Percentiles rank a stretch among this genome's conserved stretches.
These are phyloP conservation scores for Parus major DNA, from an alignment of 2,113 vertebrate genomes.

Conservation along the genomic window DNA sequence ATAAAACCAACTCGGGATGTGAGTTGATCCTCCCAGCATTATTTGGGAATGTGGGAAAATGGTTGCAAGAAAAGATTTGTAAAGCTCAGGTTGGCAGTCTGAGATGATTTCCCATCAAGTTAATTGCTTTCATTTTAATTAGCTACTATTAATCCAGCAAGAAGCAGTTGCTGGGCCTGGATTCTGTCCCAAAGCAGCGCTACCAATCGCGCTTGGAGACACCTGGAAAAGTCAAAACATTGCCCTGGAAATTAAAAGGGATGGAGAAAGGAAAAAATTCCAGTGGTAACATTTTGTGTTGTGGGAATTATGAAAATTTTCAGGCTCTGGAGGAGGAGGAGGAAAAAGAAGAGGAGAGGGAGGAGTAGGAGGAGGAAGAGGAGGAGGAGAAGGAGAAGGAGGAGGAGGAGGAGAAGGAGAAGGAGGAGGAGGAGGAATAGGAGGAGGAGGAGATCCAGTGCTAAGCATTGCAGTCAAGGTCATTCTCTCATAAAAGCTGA, in stretches of 20 bases:
- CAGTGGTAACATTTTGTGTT: background rate
- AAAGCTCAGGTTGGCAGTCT: background rate
- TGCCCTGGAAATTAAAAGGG: background rate
- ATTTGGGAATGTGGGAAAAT: background rate
- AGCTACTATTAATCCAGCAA: background rate
- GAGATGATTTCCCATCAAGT: background rate
- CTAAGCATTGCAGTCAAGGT: background rate
- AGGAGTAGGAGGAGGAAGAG: accelerated
- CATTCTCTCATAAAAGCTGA: background rate
- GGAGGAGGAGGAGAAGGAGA: accelerated
- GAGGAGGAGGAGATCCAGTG: accelerated
- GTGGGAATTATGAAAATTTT: background rate
- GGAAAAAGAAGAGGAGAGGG: accelerated
- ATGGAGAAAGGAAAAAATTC: background rate
- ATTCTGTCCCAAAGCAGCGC: background rate
- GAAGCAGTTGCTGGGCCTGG: background rate
- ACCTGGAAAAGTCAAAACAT: background rate
- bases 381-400: accelerated
- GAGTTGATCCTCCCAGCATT: background rate
- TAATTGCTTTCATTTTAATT: background rate
- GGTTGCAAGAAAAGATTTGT: accelerated
- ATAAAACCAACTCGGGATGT: background rate
- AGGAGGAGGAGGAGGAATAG: background rate
- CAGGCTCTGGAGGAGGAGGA: background rate
- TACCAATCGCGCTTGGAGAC: background rate